phyloP scores from a whole-genome alignment of 1,140 invertebrate genomes.

The Grapholita molesta region DNA sequence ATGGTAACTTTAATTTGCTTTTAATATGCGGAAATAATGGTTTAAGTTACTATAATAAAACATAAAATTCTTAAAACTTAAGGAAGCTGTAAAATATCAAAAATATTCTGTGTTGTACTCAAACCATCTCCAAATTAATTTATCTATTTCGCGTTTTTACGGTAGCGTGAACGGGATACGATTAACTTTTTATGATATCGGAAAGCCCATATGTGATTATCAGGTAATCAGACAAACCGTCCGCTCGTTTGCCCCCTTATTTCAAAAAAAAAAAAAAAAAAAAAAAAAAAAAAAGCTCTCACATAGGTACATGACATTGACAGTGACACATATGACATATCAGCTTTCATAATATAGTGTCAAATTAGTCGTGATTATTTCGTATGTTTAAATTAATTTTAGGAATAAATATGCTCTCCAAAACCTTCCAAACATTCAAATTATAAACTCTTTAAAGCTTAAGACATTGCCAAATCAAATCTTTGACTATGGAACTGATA shows the following conservation, averaged over 20 bases:
- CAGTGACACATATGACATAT: neutral
- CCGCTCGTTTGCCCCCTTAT: too few species aligned
- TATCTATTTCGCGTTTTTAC: too few species aligned
- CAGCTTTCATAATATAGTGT: neutral
- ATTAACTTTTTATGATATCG: neutral
- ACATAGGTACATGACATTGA: neutral
- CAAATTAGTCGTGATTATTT: neutral
- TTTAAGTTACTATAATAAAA: too few species aligned
- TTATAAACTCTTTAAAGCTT: neutral
- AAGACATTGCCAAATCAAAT: neutral
- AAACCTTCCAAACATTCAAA: neutral
- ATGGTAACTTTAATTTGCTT: neutral
- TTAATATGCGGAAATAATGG: too few species aligned
- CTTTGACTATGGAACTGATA: neutral
- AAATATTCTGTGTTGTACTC: too few species aligned
- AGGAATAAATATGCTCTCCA: neutral
- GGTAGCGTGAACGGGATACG: too few species aligned
- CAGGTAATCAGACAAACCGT: too few species aligned
- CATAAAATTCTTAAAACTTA: too few species aligned
- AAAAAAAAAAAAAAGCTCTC: too few species aligned
- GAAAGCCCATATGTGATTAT: neutral
- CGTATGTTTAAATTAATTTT: neutral
- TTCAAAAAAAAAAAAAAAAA: too few species aligned
- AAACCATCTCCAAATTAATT: too few species aligned
- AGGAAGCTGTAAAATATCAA: too few species aligned